A percentile compares a stretch with the other conserved stretches of the same genome.
These are phyloP conservation scores for Mesaphorura yosii DNA, from an alignment of 1,140 invertebrate species.

Conservation along the genomic window DNA sequence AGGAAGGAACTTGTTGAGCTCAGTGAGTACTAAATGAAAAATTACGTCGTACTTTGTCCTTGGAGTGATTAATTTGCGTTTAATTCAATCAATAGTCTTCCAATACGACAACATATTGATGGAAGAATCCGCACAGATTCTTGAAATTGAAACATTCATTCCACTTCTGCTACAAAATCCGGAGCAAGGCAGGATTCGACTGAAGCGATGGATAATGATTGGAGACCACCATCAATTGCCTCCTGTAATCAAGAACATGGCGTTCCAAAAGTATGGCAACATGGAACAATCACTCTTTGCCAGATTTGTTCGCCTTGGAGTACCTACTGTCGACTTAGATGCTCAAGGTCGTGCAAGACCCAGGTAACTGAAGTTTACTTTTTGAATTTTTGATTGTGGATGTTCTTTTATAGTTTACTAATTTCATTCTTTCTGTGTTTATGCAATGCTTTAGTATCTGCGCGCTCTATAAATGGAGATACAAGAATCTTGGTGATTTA, in stretches of 20 bases:
- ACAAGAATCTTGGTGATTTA: conserved; percentile 87
- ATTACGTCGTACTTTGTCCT: conserved; percentile 7
- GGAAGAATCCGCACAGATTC: conserved; percentile 98
- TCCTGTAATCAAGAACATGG: conserved; percentile 99
- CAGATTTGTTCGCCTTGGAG: conserved; percentile 84
- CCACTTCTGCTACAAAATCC: conserved; percentile 94
- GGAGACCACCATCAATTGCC: conserved; percentile 99
- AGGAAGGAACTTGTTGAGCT: conserved; percentile 90
- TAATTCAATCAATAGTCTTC: no score
- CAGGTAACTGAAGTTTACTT: conserved; percentile 46
- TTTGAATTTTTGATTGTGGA: conserved; percentile 1
- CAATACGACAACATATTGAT: conserved; percentile 99
- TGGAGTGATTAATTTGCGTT: conserved; percentile 9
- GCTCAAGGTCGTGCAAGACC: conserved; percentile 89
- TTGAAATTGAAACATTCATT: conserved; percentile 99
- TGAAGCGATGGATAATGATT: conserved; percentile 99
- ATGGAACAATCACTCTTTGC: conserved; percentile 99
- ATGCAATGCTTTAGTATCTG: conserved; percentile 73
- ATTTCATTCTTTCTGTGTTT: neutral
- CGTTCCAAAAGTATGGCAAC: conserved; percentile 99
- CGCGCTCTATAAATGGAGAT: conserved; percentile 93
- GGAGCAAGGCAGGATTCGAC: conserved; percentile 82
- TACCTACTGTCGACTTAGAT: conserved; percentile 93
- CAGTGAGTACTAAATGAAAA: conserved; percentile 39
- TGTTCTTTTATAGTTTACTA: neutral